Conservation (phyloP, 2,797 vertebrate species). For the Pelobates cultripes region DNA sequence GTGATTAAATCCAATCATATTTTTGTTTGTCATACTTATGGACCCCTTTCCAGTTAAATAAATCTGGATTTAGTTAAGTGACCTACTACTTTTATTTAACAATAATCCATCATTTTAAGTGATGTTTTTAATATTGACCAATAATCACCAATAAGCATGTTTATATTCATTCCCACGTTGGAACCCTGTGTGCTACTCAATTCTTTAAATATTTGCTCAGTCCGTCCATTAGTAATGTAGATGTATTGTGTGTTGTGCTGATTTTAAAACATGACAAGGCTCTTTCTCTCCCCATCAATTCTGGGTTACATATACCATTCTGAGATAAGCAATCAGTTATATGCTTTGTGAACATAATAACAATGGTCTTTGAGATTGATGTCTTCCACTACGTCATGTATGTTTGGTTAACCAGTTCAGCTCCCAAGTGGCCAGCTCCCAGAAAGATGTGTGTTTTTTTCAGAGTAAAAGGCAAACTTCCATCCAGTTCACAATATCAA, state of each 20-base stretch:
- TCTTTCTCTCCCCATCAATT: not conserved
- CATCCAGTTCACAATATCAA: too few relatives aligned
- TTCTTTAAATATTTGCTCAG: slow-evolving; percentile 1
- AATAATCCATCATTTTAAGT: too few relatives aligned
- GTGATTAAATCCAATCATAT: too few relatives aligned
- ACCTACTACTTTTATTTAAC: too few relatives aligned
- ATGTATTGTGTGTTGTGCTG: not conserved
- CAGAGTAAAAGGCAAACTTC: too few relatives aligned
- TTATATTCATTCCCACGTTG: not conserved
- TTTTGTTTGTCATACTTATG: too few relatives aligned
- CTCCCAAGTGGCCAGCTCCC: too few relatives aligned
- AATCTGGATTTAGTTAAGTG: too few relatives aligned
- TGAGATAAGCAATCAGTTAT: not conserved
- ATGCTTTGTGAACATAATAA: not conserved
- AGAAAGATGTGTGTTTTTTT: too few relatives aligned
- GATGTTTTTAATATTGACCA: too few relatives aligned
- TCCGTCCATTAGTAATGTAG: not conserved
- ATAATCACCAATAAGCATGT: too few relatives aligned
- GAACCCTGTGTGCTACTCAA: not conserved
- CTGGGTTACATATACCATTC: not conserved
- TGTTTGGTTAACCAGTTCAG: not conserved
- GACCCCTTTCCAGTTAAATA: too few relatives aligned
- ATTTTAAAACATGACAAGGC: not conserved
- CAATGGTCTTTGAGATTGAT: not conserved
- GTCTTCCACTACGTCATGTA: not conserved